Evolutionary conservation across 2,888 invertebrate species (phyloP), one percentile per base, ranked within the genome.

Genomic region (Patella pellucida): DNA sequence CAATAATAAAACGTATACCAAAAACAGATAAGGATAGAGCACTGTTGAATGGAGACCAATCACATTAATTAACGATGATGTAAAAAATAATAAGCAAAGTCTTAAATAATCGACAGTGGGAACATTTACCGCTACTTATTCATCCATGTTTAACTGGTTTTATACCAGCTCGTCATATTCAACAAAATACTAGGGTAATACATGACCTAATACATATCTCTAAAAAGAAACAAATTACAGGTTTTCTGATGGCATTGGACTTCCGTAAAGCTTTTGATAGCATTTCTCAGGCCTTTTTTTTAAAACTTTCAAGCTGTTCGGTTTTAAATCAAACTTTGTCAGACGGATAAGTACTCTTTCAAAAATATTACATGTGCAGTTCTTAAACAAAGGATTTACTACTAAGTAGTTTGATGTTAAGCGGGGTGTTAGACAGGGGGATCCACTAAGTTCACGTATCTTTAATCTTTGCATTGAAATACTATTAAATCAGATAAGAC

Each of bases 151-250:
- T n/a, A 56, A 56, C 56, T 56, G 56, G n/a, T 56, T 56, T 56
- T 19, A 56, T 56, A 56, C 56, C 7, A 56, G 56, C 19, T 19
- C 5, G 56, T 19, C 56, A 56, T 19, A 56, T 56, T 56, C 56
- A 56, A 56, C 19, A 56, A 56, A 56, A 56, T 56, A 56, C 56
- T 19, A 56, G 56, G 56, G 19, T 56, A 19, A 56, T 56, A 56
- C 16, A 56, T 56, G 56, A 56, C n/a, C 16, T 19, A 56, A 56
- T 56, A 16, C 9, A 56, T 19, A 16, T 56, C 19, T 16, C 56
- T 19, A 56, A 56, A 56, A 16, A 56, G 19, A 56, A 56, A 19
- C 16, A 19, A 56, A 19, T 56, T 56, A 56, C 15, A 19, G 56
- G 56, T 56, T 56, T 56, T 19, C 56, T 56, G 56, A 19, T 56